These are phyloP conservation scores for Dendrocincla tyrannina DNA, from an alignment of 2,797 vertebrate genomes.

Conservation along the genomic window DNA sequence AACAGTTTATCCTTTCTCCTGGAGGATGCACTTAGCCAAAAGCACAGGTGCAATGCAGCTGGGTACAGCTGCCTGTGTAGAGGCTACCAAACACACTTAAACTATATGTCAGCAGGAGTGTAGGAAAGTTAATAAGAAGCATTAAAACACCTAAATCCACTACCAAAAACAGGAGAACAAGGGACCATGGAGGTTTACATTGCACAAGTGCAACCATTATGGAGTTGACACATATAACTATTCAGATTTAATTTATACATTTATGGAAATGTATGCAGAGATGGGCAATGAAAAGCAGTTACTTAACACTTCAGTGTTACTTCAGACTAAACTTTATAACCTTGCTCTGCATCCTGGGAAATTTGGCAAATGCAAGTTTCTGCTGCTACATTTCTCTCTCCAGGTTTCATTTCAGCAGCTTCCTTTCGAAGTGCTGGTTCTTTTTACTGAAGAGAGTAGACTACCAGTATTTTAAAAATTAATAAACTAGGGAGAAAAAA, in stretches of 20 bases:
- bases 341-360: neutral
- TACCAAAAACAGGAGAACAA: neutral
- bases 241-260: neutral
- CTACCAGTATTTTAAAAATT: neutral
- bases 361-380: neutral
- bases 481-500: neutral
- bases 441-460: neutral
- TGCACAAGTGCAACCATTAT: neutral
- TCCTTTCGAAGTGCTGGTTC: neutral
- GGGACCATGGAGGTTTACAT: fast-evolving
- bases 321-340: neutral
- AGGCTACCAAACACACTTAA: neutral
- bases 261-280: neutral
- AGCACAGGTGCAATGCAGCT: neutral
- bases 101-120: fast-evolving
- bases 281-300: neutral
- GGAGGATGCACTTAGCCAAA: neutral
- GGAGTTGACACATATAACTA: neutral
- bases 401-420: neutral
- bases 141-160: neutral
- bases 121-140: neutral
- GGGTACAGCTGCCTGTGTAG: neutral
- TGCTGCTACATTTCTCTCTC: neutral
- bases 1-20: neutral
- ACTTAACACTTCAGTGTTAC: neutral